phyloP scores from a whole-genome alignment of 2,113 vertebrate genomes.

The Aplodontia rufa region DNA sequence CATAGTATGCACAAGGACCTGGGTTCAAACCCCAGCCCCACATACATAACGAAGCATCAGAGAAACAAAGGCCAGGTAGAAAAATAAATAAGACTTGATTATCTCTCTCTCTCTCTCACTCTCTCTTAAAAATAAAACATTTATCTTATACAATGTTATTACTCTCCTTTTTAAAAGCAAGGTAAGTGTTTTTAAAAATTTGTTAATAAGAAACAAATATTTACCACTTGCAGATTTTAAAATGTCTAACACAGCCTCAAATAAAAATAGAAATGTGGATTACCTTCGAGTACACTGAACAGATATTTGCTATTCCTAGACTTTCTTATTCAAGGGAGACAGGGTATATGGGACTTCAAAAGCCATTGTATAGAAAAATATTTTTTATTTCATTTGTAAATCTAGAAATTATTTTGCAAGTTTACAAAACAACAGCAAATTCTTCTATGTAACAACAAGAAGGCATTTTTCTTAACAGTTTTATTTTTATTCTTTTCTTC shows the following conservation, averaged over 20 bases:
- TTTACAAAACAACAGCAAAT: conserved; percentile 50
- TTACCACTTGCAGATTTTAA: background rate
- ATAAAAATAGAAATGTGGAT: background rate
- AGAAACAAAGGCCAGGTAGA: too few species aligned
- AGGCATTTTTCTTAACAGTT: background rate
- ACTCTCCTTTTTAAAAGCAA: conserved; percentile 5
- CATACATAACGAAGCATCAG: too few species aligned
- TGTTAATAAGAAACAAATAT: background rate
- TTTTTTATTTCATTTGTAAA: conserved; percentile 63
- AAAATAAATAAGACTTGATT: too few species aligned
- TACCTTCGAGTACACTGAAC: conserved; percentile 23
- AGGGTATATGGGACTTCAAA: conserved; percentile 40
- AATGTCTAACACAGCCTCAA: background rate
- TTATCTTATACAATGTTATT: background rate
- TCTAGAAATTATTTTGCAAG: conserved; percentile 40
- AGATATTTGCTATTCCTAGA: conserved; percentile 37
- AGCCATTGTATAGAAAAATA: background rate
- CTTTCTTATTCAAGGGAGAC: conserved; percentile 1
- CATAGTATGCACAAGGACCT: too few species aligned
- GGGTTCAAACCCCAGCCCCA: too few species aligned
- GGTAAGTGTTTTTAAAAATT: background rate
- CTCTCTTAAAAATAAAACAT: too few species aligned
- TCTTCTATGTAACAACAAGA: background rate
- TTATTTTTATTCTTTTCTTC: conserved; percentile 28
- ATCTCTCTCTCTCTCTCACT: too few species aligned